These are phyloP conservation scores for Zhuqinia jingwanae DNA, from an alignment of 2,888 invertebrate genomes.

Conservation along the genomic window DNA sequence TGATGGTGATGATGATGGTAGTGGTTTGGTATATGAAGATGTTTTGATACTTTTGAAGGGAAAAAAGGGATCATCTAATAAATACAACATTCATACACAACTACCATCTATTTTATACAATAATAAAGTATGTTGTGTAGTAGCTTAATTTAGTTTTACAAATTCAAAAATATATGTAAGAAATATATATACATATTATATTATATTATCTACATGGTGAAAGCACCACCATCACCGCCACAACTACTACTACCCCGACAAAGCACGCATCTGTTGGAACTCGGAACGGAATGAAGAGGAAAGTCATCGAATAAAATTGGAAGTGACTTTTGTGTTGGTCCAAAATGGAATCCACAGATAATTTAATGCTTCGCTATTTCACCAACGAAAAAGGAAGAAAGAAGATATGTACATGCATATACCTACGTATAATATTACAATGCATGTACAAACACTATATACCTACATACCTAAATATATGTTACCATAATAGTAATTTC, in stretches of 20 bases:
- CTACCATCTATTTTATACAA: too few species aligned
- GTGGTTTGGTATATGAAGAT: conserved; percentile 46
- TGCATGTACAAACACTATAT: background rate
- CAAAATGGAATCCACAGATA: conserved; percentile 73
- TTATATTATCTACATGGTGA: conserved; percentile 55
- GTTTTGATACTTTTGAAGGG: conserved; percentile 41
- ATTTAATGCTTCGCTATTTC: conserved; percentile 69
- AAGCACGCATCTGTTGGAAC: conserved; percentile 70
- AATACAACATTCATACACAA: too few species aligned
- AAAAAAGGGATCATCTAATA: conserved; percentile 42
- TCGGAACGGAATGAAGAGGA: conserved; percentile 45
- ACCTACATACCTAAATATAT: conserved; percentile 6
- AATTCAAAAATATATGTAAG: conserved; percentile 8
- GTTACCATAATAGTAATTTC: conserved; percentile 9
- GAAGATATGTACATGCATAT: too few species aligned
- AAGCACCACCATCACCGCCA: conserved; percentile 19
- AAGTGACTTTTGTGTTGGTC: conserved; percentile 70
- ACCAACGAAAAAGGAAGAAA: too few species aligned
- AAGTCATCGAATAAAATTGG: conserved; percentile 73
- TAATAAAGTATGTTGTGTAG: background rate
- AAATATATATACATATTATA: conserved; percentile 2
- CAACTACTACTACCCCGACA: too few species aligned
- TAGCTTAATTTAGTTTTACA: conserved; percentile 50
- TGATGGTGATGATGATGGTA: background rate
- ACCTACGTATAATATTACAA: background rate